These are phyloP conservation scores for Cordilura impudica DNA, from an alignment of 2,888 invertebrate species.

Conservation along the genomic window DNA sequence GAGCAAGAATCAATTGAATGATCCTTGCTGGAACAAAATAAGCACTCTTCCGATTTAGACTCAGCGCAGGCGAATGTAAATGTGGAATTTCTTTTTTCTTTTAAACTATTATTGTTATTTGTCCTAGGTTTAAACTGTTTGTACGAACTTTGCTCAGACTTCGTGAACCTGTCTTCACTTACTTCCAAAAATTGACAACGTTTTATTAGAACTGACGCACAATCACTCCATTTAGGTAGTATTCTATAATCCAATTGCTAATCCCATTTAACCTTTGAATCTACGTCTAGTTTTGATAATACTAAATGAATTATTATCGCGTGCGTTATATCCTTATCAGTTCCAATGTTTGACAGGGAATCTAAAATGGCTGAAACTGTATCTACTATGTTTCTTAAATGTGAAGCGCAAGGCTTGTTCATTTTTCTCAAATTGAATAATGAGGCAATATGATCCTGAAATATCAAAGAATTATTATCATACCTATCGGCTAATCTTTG, in stretches of 20 bases:
- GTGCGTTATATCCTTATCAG: constrained; percentile 62
- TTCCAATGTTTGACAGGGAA: not conserved
- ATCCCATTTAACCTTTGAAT: not conserved
- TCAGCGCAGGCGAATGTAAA: constrained; percentile 3
- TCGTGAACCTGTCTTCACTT: not conserved
- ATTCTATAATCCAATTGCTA: not conserved
- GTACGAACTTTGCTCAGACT: not conserved
- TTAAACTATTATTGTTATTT: not conserved
- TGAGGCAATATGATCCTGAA: constrained; percentile 17
- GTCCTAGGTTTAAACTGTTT: not conserved
- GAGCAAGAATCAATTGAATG: not conserved
- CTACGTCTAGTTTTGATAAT: not conserved
- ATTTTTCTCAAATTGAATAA: constrained; percentile 4
- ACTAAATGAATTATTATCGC: not conserved
- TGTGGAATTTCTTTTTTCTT: not conserved
- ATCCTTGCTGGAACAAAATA: constrained; percentile 2
- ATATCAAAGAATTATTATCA: constrained; percentile 24
- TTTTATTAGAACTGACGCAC: constrained; percentile 4
- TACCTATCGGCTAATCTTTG: not conserved
- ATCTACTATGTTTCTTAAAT: not conserved
- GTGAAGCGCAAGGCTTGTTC: not conserved
- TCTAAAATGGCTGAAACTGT: not conserved
- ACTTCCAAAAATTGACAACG: constrained; percentile 27
- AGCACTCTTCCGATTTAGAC: not conserved
- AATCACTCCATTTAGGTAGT: constrained; percentile 19